Percentiles rank a stretch among this genome's conserved stretches.
phyloP scores from a whole-genome alignment of 1,140 invertebrate genomes.

The Drosophila simulans region DNA sequence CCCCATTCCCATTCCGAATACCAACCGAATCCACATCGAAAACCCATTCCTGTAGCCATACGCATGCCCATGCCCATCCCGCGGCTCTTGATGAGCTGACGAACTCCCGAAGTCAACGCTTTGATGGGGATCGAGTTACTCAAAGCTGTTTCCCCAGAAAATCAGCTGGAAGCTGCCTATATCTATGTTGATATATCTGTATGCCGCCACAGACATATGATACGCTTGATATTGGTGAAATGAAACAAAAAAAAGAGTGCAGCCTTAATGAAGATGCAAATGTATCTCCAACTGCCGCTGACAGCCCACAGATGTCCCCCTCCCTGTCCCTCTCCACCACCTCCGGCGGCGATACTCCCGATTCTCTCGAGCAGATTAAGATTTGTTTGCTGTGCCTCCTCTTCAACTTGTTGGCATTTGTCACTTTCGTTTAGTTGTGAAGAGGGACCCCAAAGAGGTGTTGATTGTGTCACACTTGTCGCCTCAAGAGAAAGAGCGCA shows the following conservation, averaged over 20 bases:
- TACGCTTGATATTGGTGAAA: constrained; percentile 45
- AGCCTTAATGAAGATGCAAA: constrained; percentile 78
- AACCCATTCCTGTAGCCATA: background rate
- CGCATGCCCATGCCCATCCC: background rate
- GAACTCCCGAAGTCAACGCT: constrained; percentile 54
- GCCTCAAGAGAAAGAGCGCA: constrained; percentile 23
- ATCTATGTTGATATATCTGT: constrained; percentile 11
- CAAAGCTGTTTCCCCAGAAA: constrained; percentile 50
- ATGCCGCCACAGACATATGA: constrained; percentile 30
- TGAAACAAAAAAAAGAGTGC: constrained; percentile 36
- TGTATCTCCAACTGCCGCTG: constrained; percentile 51
- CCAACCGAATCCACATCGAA: background rate
- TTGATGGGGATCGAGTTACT: constrained; percentile 68
- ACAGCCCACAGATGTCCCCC: constrained; percentile 58
- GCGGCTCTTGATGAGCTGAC: constrained; percentile 55
- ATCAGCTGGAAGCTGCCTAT: constrained; percentile 51
- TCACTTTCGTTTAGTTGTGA: constrained; percentile 78
- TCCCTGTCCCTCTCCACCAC: background rate
- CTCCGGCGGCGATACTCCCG: background rate
- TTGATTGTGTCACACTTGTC: constrained; percentile 82
- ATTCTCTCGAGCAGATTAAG: constrained; percentile 58
- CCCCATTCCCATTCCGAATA: too few relatives aligned
- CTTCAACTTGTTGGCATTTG: constrained; percentile 72
- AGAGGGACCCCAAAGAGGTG: constrained; percentile 68
- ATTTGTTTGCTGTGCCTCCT: constrained; percentile 41